phyloP scores from a whole-genome alignment of 2,888 invertebrate genomes.

The Thecocarcelia acutangulata region DNA sequence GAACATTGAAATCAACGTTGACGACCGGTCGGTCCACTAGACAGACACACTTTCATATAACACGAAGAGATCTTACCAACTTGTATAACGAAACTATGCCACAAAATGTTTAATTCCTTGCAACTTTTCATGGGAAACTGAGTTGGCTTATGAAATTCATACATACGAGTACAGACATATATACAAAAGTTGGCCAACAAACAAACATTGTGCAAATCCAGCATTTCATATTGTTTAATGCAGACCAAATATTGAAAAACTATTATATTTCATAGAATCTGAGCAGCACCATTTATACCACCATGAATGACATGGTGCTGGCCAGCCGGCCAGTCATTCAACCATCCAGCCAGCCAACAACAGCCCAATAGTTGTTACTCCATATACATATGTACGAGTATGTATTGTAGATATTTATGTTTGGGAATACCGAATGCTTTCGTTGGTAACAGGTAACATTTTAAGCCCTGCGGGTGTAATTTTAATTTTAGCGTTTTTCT shows the following conservation, averaged over 20 bases:
- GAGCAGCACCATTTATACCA: slow-evolving; percentile 13
- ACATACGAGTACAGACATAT: too few relatives aligned
- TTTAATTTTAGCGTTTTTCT: slow-evolving; percentile 76
- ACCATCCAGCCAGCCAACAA: not conserved
- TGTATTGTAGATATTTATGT: too few relatives aligned
- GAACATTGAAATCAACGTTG: slow-evolving; percentile 37
- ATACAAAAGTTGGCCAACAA: not conserved
- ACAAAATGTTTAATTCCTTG: slow-evolving; percentile 23
- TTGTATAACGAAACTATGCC: slow-evolving; percentile 67
- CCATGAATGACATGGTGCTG: slow-evolving; percentile 26
- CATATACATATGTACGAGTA: too few relatives aligned
- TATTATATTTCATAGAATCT: slow-evolving; percentile 40
- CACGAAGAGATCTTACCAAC: slow-evolving; percentile 14
- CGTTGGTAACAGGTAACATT: slow-evolving; percentile 41
- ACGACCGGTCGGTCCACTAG: not conserved
- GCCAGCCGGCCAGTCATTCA: not conserved
- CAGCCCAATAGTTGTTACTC: slow-evolving; percentile 23
- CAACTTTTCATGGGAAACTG: slow-evolving; percentile 61
- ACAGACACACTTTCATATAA: not conserved
- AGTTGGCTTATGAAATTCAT: slow-evolving; percentile 13
- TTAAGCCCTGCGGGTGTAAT: slow-evolving; percentile 77
- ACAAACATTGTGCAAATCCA: not conserved
- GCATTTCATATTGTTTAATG: not conserved
- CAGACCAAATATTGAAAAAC: slow-evolving; percentile 39
- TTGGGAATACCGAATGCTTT: slow-evolving; percentile 14